Base-by-base conservation (phyloP, 2,113 vertebrate genomes). In the Lampris megalopsis region DNA sequence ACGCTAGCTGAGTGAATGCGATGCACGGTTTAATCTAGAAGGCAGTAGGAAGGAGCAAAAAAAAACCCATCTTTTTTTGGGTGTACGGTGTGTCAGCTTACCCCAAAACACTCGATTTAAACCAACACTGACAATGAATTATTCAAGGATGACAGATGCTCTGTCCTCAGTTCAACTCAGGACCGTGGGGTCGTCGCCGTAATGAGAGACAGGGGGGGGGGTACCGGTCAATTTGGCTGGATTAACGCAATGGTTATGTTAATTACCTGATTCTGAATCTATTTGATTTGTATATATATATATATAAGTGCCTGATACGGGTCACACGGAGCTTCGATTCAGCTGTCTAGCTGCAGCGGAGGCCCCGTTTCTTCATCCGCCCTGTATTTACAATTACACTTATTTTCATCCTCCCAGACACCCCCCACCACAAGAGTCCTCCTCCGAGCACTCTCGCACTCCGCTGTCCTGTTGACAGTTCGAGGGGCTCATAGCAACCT, bases 401-500 rank as follows among this genome's bases (percentile, higher is more conserved):
- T 9, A 58, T 79, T 82, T 77, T 80, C 53, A 75, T 81, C 75
- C 65, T 67, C 64, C 63, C 75, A 73, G 58, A 65, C 9, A 40
- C 59, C 62, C 9, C 10, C 9, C 10, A 72, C 75, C 47, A 63
- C 64, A 63, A 68, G 81, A 82, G 81, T 71, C 42, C 78, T 54
- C 62, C 73, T 68, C 57, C 1, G 35, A 62, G 71, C 66, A 52
- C 74, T 78, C 62, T 68, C 77, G 50, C 75, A 88, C 71, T 81
- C 83, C 77, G 53, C 76, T 79, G 84, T 80, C 77, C 76, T 88
- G 82, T 72, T 83, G 63, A 75, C 85, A 81, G 81, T 77, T 81
- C 13, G 80, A 77, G 66, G 73, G 69, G 83, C 81, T 71, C 73
- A 68, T 68, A 71, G 69, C 78, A 87, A 82, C 84, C 50, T 47